Evolutionary conservation across 2,113 vertebrate genomes (phyloP), one percentile per base, ranked within the genome.

Genomic region (Apus apus): DNA sequence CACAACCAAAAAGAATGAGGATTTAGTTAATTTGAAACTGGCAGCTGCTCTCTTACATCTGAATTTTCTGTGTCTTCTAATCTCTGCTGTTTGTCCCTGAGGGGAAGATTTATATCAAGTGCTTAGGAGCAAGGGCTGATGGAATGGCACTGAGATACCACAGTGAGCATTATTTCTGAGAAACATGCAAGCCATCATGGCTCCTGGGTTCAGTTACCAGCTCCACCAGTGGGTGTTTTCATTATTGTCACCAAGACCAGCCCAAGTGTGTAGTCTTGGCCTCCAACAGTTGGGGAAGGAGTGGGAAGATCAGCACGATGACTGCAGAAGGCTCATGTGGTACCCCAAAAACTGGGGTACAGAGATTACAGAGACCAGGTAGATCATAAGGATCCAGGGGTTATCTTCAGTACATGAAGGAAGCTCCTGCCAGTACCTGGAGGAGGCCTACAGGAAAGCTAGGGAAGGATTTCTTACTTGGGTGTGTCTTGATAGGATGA

Each of bases 291-390:
- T 10, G 45, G 73, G 81, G 54, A 58, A 15, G 0, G 25, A 40
- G 22, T 12, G 48, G 61, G 25, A n/a, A 30, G n/a, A 46, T 15
- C 4, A 10, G 27, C 29, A 13, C 0, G 0, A 25, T 19, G 26
- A 2, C 46, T 4, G 5, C 9, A 4, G 19, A 40, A 60, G 5
- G 5, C 26, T 18, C 1, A 0, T 9, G 6, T 79, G 68, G 40
- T 11, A 6, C 43, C 13, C 60, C 48, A 9, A 71, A 61, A 60
- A 10, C 10, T 7, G 65, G 77, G 46, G 13, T 23, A 2, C 45
- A 12, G 67, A 58, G 60, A 29, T 53, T 11, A 30, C 22, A 67
- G 25, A 19, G 9, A 38, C 26, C 32, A 43, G 38, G 13, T 2
- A n/a, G 54, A 45, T n/a, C n/a, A 2, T 3, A 12, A 53, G 17